Evolutionary conservation across 2,797 vertebrate species (phyloP).

Genomic region (Crenichthys baileyi): DNA sequence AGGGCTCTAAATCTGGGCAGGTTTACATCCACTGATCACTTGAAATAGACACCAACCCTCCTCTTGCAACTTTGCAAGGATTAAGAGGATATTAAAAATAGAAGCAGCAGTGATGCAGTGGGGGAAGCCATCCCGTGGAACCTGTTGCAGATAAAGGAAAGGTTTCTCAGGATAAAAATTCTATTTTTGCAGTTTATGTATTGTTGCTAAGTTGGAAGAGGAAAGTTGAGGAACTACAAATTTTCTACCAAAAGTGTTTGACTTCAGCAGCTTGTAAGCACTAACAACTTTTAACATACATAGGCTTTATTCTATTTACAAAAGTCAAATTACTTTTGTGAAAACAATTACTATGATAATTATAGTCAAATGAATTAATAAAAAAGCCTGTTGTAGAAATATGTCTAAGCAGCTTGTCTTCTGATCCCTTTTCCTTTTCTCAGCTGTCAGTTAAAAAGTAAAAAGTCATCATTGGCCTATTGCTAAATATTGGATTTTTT

Average conservation of each 20-base stretch:
- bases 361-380: background rate
- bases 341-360: background rate
- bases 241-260: background rate
- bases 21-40: background rate
- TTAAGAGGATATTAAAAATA: background rate
- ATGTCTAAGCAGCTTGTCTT: background rate
- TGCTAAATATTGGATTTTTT: slow-evolving; percentile 35
- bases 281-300: background rate
- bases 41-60: background rate
- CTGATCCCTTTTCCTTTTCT: background rate
- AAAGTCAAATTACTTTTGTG: background rate
- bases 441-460: slow-evolving; percentile 6
- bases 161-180: background rate
- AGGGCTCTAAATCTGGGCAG: background rate
- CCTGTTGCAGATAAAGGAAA: background rate
- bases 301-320: background rate
- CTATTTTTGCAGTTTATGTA: background rate
- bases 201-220: background rate
- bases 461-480: slow-evolving; percentile 10
- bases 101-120: background rate
- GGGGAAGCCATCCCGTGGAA: background rate
- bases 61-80: background rate
- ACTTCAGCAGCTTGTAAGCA: background rate
- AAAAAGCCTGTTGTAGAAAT: background rate
- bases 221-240: background rate